Evolutionary conservation across 2,113 vertebrate species (phyloP), one percentile per base, ranked within the genome.

Genomic region (Daubentonia madagascariensis): DNA sequence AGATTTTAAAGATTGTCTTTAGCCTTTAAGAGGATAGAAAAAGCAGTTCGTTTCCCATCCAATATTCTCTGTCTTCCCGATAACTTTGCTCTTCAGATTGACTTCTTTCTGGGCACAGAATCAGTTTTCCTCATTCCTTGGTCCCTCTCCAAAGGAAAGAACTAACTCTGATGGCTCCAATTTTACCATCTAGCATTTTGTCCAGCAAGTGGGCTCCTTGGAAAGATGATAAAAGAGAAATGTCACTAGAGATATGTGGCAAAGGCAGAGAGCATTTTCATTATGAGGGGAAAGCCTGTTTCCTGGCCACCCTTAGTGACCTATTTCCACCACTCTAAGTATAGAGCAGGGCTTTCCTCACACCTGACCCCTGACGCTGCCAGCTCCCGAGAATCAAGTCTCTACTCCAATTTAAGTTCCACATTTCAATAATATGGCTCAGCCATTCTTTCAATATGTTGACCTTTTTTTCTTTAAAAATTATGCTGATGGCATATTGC

Each of bases 261-360:
- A 54, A 94, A 85, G 76, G 75, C 54, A 93, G 73, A 94, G 40
- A 91, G 59, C 23, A 18, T 94, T 87, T 76, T 70, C 85, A 87
- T 80, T 67, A 37, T 81, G 63, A 70, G 67, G 23, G 84, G 72
- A 94, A 96, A 95, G 87, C 75, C 80, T 92, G 16, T 67, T 59
- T 94, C 45, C 75, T 94, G 89, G 95, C 89, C 68, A 65, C 75
- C 18, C 40, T 48, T 9, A 25, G 30, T 73, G 86, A 45, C 48
- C 81, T 94, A 25, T 89, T 97, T 72, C 84, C 50, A 87, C 30
- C 18, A 45, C 8, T 35, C 95, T 96, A 97, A 96, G 79, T 93
- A 67, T 90, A 96, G 94, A 96, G 54, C 57, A 95, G 95, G 95
- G 92, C 63, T 97, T 97, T 86, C 95, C 84, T 97, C 89, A 80